phyloP scores from a whole-genome alignment of 1,140 invertebrate genomes.

The Hydropsyche tenuis region DNA sequence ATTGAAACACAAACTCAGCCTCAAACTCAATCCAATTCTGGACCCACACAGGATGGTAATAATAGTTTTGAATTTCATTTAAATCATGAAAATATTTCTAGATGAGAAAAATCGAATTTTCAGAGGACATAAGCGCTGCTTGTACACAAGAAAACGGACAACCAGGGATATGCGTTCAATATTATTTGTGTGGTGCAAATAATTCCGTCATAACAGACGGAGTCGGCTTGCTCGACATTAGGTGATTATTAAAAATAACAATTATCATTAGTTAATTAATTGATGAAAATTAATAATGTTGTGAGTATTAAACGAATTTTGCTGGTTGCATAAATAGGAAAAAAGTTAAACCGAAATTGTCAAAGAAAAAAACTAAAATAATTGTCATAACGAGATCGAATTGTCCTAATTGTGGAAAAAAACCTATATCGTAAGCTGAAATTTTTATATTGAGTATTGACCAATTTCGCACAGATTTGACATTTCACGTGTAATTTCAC shows the following conservation, averaged over 20 bases:
- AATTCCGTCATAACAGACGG: slow-evolving; percentile 73
- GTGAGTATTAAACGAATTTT: slow-evolving; percentile 3
- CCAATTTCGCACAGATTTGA: too few relatives aligned
- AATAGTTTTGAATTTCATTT: too few relatives aligned
- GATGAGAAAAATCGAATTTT: not conserved
- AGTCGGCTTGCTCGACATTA: slow-evolving; percentile 76
- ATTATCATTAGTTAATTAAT: not conserved
- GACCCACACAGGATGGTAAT: too few relatives aligned
- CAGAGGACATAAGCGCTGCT: slow-evolving; percentile 35
- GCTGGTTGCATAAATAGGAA: too few relatives aligned
- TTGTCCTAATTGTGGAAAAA: not conserved
- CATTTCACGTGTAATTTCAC: too few relatives aligned
- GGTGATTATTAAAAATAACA: too few relatives aligned
- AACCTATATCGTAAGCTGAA: not conserved
- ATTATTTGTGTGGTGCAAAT: slow-evolving; percentile 70
- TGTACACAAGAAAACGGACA: not conserved
- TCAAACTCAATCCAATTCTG: too few relatives aligned
- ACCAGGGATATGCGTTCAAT: slow-evolving; percentile 58
- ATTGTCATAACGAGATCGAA: not conserved
- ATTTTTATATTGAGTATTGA: too few relatives aligned
- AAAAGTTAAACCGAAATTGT: too few relatives aligned
- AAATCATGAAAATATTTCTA: not conserved
- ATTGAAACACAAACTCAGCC: too few relatives aligned
- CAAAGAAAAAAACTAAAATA: not conserved
- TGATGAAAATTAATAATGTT: not conserved